These are phyloP conservation scores for Podiceps cristatus DNA, from an alignment of 2,113 vertebrate genomes.

Conservation along the genomic window DNA sequence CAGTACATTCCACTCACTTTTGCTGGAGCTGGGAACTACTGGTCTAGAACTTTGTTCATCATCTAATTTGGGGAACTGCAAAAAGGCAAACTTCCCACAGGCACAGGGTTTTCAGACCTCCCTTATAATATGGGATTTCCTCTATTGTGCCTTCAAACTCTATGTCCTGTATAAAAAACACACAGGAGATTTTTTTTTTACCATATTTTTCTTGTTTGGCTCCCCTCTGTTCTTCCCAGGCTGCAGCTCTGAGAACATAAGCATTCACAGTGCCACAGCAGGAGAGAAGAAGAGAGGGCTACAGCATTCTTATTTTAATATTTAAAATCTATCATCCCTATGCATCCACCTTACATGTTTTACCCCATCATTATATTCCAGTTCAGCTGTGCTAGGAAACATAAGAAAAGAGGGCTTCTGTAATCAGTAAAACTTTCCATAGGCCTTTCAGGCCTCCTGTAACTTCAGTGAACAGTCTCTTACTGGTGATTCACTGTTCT, in stretches of 20 bases:
- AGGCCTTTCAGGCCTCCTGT: neutral
- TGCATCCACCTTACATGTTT: neutral
- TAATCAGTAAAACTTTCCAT: neutral
- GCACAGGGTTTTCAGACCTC: conserved; percentile 10
- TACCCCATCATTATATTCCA: neutral
- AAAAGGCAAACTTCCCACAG: neutral
- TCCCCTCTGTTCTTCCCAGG: conserved; percentile 16
- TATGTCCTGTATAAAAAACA: conserved; percentile 2
- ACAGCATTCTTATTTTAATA: neutral
- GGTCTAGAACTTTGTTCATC: neutral
- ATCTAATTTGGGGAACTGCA: neutral
- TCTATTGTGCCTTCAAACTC: conserved; percentile 17
- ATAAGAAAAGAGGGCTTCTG: neutral
- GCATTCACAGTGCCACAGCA: neutral
- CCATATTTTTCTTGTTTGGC: conserved; percentile 10
- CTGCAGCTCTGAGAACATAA: neutral
- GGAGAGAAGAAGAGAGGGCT: neutral
- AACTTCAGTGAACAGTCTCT: neutral
- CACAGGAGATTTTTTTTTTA: conserved; percentile 18
- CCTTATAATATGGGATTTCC: neutral
- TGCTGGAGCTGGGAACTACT: neutral
- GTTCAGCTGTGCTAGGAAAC: neutral
- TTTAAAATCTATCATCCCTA: neutral
- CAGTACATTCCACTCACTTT: neutral
- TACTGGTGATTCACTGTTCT: neutral